A percentile compares a stretch with the other conserved stretches of the same genome.
These are phyloP conservation scores for Bubo bubo DNA, from an alignment of 2,113 vertebrate species.

Conservation along the genomic window DNA sequence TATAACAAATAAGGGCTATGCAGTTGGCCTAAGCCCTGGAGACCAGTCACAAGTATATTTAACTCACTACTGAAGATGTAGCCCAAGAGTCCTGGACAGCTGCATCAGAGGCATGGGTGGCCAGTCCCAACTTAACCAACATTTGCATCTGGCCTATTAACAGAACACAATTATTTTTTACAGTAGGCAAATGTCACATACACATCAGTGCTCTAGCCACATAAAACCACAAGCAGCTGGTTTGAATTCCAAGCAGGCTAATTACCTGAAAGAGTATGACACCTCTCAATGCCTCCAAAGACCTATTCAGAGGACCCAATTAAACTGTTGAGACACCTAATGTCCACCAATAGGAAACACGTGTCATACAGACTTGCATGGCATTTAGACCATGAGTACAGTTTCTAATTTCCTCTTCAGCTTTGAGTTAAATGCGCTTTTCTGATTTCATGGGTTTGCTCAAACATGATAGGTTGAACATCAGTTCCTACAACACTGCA, in stretches of 20 bases:
- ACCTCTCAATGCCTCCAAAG: neutral
- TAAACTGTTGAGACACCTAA: neutral
- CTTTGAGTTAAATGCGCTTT: neutral
- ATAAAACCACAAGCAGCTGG: neutral
- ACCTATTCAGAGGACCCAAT: neutral
- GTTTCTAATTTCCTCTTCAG: neutral
- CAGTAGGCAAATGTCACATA: neutral
- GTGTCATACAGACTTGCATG: neutral
- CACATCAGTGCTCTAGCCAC: neutral
- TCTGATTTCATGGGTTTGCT: neutral
- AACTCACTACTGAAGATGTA: neutral
- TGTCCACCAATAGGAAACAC: neutral
- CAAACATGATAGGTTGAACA: neutral
- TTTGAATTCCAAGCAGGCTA: constrained; percentile 3
- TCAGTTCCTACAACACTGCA: neutral
- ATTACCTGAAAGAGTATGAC: neutral
- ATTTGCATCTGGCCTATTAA: neutral
- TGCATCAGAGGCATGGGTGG: neutral
- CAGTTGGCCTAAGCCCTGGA: neutral
- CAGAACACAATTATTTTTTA: neutral
- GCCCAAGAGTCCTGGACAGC: neutral
- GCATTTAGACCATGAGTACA: neutral
- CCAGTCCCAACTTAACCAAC: neutral
- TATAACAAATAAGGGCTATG: neutral
- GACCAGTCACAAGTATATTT: neutral